Evolutionary conservation across 2,888 invertebrate species (phyloP).

Genomic region (Rosalia funebris): DNA sequence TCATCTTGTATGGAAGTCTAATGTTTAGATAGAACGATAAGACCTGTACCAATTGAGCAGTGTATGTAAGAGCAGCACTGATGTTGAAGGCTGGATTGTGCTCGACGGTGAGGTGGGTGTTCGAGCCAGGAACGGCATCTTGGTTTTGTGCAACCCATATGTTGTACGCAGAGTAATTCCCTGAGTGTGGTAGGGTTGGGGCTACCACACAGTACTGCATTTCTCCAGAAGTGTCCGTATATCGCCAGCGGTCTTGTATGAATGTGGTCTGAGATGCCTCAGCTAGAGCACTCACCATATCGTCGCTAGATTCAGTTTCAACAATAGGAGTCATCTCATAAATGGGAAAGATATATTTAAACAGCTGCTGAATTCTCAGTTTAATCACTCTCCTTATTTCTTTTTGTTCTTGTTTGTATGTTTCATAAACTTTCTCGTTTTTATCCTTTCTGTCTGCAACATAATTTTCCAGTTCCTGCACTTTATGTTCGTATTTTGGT

Average conservation of each 20-base stretch:
- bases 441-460: slow-evolving; percentile 67
- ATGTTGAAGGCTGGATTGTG: slow-evolving; percentile 78
- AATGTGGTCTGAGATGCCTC: slow-evolving; percentile 83
- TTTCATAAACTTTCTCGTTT: slow-evolving; percentile 65
- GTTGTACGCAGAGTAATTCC: slow-evolving; percentile 83
- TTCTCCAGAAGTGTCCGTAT: slow-evolving; percentile 75
- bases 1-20: slow-evolving; percentile 78
- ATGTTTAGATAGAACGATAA: slow-evolving; percentile 86
- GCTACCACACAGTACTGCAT: slow-evolving; percentile 81
- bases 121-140: slow-evolving; percentile 64
- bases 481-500: slow-evolving; percentile 72
- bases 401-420: slow-evolving; percentile 66
- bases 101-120: slow-evolving; percentile 68
- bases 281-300: slow-evolving; percentile 64
- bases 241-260: slow-evolving; percentile 84
- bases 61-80: slow-evolving; percentile 84
- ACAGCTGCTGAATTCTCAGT: slow-evolving; percentile 70
- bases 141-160: slow-evolving; percentile 75
- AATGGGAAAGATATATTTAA: slow-evolving; percentile 78
- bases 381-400: slow-evolving; percentile 70
- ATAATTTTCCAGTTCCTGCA: slow-evolving; percentile 70
- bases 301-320: slow-evolving; percentile 54
- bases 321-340: slow-evolving; percentile 27
- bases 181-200: slow-evolving; percentile 85
- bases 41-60: slow-evolving; percentile 84